Evolutionary conservation across 2,888 invertebrate genomes (phyloP).

Genomic region (Pilophorus perplexus): DNA sequence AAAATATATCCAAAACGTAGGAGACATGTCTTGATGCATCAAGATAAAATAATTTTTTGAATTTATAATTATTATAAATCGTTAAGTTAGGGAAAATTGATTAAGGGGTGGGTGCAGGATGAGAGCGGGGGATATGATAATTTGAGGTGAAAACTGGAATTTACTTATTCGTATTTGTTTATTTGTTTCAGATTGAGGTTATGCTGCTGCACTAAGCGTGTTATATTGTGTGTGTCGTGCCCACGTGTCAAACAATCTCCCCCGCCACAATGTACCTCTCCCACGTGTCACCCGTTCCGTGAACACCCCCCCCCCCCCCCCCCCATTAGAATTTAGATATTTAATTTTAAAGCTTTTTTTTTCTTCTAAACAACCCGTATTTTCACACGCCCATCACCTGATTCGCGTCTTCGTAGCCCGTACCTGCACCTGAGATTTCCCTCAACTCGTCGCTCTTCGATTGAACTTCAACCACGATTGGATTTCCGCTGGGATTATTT

Average conservation of each 20-base stretch:
- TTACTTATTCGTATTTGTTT: neutral
- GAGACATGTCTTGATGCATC: too few species aligned
- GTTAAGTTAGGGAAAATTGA: too few species aligned
- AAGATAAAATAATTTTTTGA: too few species aligned
- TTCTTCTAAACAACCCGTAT: too few species aligned
- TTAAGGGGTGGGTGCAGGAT: too few species aligned
- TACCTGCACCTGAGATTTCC: neutral
- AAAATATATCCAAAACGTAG: too few species aligned
- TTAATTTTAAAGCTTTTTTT: too few species aligned
- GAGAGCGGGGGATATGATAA: neutral
- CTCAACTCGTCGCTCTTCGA: neutral
- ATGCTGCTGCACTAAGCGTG: neutral
- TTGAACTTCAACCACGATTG: too few species aligned
- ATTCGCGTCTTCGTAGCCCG: too few species aligned
- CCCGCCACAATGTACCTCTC: neutral
- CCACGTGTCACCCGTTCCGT: neutral
- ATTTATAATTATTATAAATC: too few species aligned
- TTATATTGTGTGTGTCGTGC: constrained; percentile 16
- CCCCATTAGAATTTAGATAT: neutral
- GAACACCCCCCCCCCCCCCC: neutral
- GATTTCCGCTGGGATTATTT: too few species aligned
- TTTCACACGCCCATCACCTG: too few species aligned
- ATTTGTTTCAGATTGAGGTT: constrained; percentile 13
- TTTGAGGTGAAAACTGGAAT: neutral
- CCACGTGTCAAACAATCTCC: constrained; percentile 1